Conservation (phyloP, 2,888 invertebrate genomes). For the Phyllotreta cruciferae region DNA sequence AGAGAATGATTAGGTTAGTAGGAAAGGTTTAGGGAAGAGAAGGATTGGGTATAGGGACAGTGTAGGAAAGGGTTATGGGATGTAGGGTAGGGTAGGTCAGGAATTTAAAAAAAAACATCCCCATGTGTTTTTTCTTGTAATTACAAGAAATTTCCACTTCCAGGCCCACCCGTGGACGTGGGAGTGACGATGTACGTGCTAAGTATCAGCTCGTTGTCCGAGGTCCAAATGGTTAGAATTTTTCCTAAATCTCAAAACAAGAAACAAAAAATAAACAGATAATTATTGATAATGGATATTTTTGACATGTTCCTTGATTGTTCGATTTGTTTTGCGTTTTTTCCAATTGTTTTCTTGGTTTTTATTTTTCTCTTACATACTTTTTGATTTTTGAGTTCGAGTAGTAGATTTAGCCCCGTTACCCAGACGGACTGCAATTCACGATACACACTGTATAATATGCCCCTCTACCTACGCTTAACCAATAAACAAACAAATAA, state of each 20-base stretch:
- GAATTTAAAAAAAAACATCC: neutral
- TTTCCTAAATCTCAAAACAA: neutral
- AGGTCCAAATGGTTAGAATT: constrained; percentile 87
- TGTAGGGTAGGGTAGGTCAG: no score
- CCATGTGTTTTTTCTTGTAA: constrained; percentile 44
- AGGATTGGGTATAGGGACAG: no score
- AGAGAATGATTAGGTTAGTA: no score
- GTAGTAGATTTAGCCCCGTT: constrained; percentile 49
- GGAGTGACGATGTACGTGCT: constrained; percentile 98
- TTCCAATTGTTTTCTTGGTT: constrained; percentile 24
- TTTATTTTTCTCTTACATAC: constrained; percentile 39
- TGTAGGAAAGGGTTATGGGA: no score
- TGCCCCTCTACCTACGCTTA: no score
- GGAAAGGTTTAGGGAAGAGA: no score
- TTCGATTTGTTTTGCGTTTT: neutral
- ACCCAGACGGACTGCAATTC: constrained; percentile 38
- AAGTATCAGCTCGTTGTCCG: constrained; percentile 97
- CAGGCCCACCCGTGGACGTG: constrained; percentile 96
- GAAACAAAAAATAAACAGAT: neutral
- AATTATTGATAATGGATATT: neutral
- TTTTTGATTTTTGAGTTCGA: constrained; percentile 32
- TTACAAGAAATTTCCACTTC: constrained; percentile 61
- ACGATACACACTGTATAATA: constrained; percentile 15
- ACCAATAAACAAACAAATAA: no score
- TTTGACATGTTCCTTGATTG: no score